Percentiles rank a stretch among this genome's conserved stretches.
Conservation (phyloP, 1,140 invertebrate genomes). For the Daktulosphaira vitifoliae region DNA sequence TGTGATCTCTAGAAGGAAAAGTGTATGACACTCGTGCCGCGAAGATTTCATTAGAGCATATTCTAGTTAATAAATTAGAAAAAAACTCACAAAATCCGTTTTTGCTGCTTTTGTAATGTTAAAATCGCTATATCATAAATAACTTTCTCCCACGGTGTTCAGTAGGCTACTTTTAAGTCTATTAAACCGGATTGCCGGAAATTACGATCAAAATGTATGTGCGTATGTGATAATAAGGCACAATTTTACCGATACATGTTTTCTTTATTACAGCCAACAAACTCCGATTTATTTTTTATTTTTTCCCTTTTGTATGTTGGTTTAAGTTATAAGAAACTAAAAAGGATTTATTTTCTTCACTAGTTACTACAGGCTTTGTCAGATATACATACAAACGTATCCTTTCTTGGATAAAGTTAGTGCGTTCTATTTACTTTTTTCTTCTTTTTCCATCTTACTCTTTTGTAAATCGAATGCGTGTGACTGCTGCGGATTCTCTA, state of each 20-base stretch:
- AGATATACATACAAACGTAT: neutral
- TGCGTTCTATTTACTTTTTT: too few relatives aligned
- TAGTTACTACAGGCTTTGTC: neutral
- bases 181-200: constrained; percentile 4
- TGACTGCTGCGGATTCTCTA: too few relatives aligned
- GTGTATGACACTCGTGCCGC: too few relatives aligned
- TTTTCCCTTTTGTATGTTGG: neutral
- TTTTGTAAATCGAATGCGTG: too few relatives aligned
- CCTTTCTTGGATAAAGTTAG: too few relatives aligned
- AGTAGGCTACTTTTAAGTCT: neutral
- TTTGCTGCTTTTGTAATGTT: neutral
- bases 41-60: constrained; percentile 6
- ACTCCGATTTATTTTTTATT: neutral
- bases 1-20: too few relatives aligned
- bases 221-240: neutral
- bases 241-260: neutral
- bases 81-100: neutral
- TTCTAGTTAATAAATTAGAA: constrained; percentile 21
- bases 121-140: neutral
- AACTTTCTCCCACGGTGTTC: neutral
- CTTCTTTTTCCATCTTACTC: too few relatives aligned
- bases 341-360: constrained; percentile 15
- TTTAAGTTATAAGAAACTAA: constrained; percentile 16
- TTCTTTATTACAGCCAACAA: neutral
- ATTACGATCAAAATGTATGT: neutral